Evolutionary conservation across 2,113 vertebrate species (phyloP), one percentile per base, ranked within the genome.

Genomic region (Centrocercus urophasianus): DNA sequence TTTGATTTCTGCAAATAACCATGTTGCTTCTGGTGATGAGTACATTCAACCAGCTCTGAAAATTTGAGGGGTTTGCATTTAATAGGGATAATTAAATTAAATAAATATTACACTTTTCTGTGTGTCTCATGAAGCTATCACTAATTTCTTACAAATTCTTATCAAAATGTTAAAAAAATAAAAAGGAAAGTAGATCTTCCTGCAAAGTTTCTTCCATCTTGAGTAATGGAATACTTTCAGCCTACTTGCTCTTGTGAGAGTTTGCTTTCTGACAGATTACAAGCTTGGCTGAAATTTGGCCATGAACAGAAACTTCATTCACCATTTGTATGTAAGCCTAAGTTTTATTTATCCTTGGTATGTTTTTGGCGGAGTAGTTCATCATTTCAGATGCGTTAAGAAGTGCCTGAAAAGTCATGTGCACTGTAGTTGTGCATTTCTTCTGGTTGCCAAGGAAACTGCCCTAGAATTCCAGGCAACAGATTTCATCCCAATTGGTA

Each of bases 361-460:
- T 1, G 2, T 50, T 16, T 95, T 52, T 91, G n/a, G 19, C 64
- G 54, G 57, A 22, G 38, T 27, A 57, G 36, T 18, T 92, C 57
- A 54, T 88, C 83, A 76, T 81, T 93, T 86, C 88, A 79, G 57
- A 71, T 57, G 42, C 82, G 48, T 92, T 91, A 84, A 95, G 89
- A 88, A 86, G 4, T 76, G 91, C 89, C 95, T 90, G 95, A 87
- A 67, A 93, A 96, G 80, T 90, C 95, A 92, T 42, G 73, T 93
- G 93, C 84, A 63, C 67, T 13, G 4, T 48, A 21, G 43, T 32
- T 95, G 89, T 83, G 47, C 94, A 77, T 88, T 93, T 86, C 76
- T 96, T 91, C 70, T 91, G 47, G 96, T 97, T 96, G 95, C 69
- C 96, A 97, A 66, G 96, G 97, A 93, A 97, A 97, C 96, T 30